Evolutionary conservation across 2,797 vertebrate genomes (phyloP), one percentile per base, ranked within the genome.

Genomic region (Artibeus lituratus): DNA sequence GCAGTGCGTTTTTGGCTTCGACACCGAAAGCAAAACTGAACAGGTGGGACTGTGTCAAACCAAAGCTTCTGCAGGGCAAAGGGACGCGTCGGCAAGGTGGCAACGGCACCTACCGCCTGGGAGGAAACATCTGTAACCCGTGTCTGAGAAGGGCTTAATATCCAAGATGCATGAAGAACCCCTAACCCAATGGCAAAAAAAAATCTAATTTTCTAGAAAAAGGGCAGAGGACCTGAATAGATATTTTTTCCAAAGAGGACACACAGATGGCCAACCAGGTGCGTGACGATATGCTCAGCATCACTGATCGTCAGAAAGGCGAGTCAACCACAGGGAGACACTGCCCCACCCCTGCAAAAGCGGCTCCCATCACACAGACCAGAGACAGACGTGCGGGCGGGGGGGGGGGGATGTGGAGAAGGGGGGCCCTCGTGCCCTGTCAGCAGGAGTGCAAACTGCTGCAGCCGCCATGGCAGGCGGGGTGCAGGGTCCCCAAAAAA

Each of bases 81-180:
- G 73, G 16, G 6, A 5, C 21, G 44, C 29, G 10, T 6, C 44
- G 2, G 5, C 29, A 11, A 1, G 7, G 5, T 0, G 26, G 4
- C 49, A 21, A 5, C 15, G 42, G 2, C 3, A 16, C 42, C 72
- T 1, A 1, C 1, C 7, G 1, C 0, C 10, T 2, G 29, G 44
- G 44, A n/a, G 39, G 14, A 14, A 10, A 3, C 7, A 2, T n/a
- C 5, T n/a, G 29, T 29, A 2, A n/a, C 72, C 1, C 0, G 59
- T 29, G 18, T 49, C 18, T n/a, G 29, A 10, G 5, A 21, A 6
- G 32, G 73, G 73, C 16, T n/a, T 19, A 29, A 8, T 6, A 12
- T 14, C 57, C 57, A 4, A 0, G 11, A 62, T 29, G 4, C 3
- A 14, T 29, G 7, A 49, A 49, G 73, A 21, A n/a, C 44, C 21